These are phyloP conservation scores for Elephantulus edwardii DNA, from an alignment of 2,113 vertebrate species.

Conservation along the genomic window DNA sequence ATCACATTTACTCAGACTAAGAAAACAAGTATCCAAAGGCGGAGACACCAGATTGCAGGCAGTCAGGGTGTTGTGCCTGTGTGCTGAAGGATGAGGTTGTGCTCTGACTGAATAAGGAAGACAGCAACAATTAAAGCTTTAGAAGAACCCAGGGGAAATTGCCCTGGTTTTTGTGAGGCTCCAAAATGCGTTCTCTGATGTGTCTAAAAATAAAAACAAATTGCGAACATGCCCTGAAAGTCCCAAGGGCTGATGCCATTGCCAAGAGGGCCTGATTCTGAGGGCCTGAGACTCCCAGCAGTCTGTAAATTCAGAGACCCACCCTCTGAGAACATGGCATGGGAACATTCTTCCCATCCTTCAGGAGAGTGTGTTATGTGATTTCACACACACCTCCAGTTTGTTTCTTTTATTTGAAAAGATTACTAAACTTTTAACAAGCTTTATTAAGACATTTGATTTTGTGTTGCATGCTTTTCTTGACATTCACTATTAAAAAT, in stretches of 20 bases:
- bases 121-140: constrained; percentile 43
- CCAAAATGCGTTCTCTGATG: constrained; percentile 66
- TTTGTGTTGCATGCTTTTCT: constrained; percentile 42
- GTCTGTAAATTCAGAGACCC: constrained; percentile 37
- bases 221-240: constrained; percentile 64
- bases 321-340: constrained; percentile 48
- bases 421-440: constrained; percentile 22
- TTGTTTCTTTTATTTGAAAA: constrained; percentile 38
- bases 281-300: constrained; percentile 55
- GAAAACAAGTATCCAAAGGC: not conserved
- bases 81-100: not conserved
- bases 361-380: constrained; percentile 2
- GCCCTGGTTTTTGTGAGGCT: constrained; percentile 55
- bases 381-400: not conserved
- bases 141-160: constrained; percentile 36
- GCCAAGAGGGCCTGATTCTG: constrained; percentile 41
- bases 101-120: constrained; percentile 8
- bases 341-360: constrained; percentile 59
- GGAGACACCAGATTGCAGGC: not conserved
- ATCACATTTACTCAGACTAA: not conserved
- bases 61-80: not conserved
- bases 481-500: not conserved
- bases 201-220: constrained; percentile 77
- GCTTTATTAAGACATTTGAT: not conserved
- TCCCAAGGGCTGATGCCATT: constrained; percentile 58